A percentile compares a stretch with the other conserved stretches of the same genome.
phyloP scores from a whole-genome alignment of 2,113 vertebrate species.

The Cariama cristata region DNA sequence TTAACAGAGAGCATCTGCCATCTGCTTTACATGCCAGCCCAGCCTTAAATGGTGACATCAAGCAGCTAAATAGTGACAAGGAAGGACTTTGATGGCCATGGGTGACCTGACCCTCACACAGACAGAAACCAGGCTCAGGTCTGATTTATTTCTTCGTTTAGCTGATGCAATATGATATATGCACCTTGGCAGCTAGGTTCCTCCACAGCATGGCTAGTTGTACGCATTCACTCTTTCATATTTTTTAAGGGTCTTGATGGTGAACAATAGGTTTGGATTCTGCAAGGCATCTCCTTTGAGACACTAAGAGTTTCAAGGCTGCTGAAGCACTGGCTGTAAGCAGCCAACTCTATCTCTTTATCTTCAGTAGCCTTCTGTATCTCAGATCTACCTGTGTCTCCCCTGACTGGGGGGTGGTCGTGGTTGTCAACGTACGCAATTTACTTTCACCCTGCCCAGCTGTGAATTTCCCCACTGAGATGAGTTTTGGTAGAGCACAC shows the following conservation, averaged over 20 bases:
- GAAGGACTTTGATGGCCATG: not conserved
- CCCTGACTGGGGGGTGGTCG: not conserved
- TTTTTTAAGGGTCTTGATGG: not conserved
- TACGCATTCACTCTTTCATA: not conserved
- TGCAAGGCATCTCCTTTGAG: not conserved
- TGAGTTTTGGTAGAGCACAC: not conserved
- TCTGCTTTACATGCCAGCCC: too few species aligned
- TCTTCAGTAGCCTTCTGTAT: not conserved
- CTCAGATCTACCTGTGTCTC: not conserved
- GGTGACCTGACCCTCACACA: not conserved
- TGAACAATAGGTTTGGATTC: not conserved
- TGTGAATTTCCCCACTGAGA: not conserved
- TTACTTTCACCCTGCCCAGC: not conserved
- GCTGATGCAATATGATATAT: not conserved
- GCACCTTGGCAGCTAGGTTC: not conserved
- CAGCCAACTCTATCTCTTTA: not conserved
- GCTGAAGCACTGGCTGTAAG: not conserved
- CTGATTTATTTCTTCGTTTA: not conserved
- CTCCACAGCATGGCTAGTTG: not conserved
- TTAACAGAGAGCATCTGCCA: too few species aligned
- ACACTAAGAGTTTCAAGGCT: not conserved
- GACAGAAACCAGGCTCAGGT: not conserved
- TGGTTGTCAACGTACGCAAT: not conserved
- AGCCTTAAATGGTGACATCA: too few species aligned
- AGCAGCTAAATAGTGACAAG: not conserved